A percentile compares a stretch with the other conserved stretches of the same genome.
Conservation (phyloP, 2,888 invertebrate genomes). For the Dicyrtomina minuta region DNA sequence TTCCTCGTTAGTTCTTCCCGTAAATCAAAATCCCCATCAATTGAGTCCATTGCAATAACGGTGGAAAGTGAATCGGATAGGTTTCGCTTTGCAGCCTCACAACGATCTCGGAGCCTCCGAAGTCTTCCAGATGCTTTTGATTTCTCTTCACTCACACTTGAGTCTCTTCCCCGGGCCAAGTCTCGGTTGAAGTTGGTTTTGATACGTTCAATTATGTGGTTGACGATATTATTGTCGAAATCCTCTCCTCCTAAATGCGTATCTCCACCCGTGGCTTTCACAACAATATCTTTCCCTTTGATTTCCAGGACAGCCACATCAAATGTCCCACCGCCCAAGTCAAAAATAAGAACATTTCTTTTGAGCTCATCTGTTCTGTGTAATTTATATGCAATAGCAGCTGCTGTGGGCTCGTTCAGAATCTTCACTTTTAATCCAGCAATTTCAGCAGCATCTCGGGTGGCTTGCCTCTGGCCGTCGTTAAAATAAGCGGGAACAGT, state of each 20-base stretch:
- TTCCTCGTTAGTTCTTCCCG: not conserved
- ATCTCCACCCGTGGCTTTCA: constrained; percentile 9
- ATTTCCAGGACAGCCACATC: constrained; percentile 19
- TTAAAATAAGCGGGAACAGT: constrained; percentile 32
- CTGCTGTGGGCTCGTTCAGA: constrained; percentile 30
- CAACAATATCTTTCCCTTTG: not conserved
- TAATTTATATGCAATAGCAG: constrained; percentile 19
- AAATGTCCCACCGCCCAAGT: constrained; percentile 31
- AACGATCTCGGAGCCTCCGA: constrained; percentile 4
- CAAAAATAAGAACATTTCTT: constrained; percentile 23
- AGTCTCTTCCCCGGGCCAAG: not conserved
- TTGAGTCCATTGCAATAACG: not conserved
- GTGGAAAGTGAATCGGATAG: not conserved
- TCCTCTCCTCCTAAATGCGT: constrained; percentile 25
- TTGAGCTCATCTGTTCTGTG: not conserved
- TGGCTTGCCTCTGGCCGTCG: constrained; percentile 24
- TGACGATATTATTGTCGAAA: constrained; percentile 23
- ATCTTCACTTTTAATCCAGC: constrained; percentile 21
- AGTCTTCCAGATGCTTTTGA: not conserved
- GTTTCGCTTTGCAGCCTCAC: constrained; percentile 17
- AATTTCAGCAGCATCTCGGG: constrained; percentile 22
- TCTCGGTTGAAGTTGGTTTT: constrained; percentile 15
- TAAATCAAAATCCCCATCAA: not conserved
- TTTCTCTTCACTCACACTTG: not conserved
- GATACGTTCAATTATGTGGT: constrained; percentile 8